Conservation (phyloP, 2,888 invertebrate genomes). For the Yponomeuta malinellus region DNA sequence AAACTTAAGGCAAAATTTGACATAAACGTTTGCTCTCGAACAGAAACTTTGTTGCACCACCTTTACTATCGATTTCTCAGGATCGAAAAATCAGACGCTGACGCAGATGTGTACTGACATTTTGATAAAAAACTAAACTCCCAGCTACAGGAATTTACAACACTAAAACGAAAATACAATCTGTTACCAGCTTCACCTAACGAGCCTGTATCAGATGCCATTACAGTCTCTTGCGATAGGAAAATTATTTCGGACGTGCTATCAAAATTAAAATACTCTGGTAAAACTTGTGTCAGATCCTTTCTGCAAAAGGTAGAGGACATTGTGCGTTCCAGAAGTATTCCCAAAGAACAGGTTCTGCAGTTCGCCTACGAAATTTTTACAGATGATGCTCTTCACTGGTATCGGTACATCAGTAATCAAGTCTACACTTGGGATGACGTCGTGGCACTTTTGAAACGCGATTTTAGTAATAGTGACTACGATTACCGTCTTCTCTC, state of each 20-base stretch:
- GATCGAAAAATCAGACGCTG: neutral
- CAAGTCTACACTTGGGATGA: conserved; percentile 14
- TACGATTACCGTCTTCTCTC: conserved; percentile 12
- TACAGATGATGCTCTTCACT: conserved; percentile 18
- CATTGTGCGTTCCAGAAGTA: neutral
- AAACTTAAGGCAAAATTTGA: neutral
- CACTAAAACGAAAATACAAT: too few species aligned
- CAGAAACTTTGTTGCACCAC: conserved; percentile 1
- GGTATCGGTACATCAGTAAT: conserved; percentile 13
- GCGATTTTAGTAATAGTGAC: conserved; percentile 2
- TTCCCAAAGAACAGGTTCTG: neutral
- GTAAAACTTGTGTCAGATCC: conserved; percentile 15
- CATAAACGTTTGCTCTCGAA: neutral
- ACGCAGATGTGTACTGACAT: neutral
- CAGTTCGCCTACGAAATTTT: conserved; percentile 16
- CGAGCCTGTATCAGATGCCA: neutral
- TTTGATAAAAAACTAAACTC: neutral
- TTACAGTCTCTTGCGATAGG: neutral
- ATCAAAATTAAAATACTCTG: conserved; percentile 5
- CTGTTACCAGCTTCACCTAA: neutral
- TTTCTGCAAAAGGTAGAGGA: conserved; percentile 13
- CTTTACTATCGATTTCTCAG: neutral
- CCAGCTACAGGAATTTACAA: too few species aligned
- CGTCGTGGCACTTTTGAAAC: neutral
- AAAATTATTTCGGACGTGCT: conserved; percentile 7